Base-by-base conservation (phyloP, 2,888 invertebrate species). In the Pseudanteris insignis region DNA sequence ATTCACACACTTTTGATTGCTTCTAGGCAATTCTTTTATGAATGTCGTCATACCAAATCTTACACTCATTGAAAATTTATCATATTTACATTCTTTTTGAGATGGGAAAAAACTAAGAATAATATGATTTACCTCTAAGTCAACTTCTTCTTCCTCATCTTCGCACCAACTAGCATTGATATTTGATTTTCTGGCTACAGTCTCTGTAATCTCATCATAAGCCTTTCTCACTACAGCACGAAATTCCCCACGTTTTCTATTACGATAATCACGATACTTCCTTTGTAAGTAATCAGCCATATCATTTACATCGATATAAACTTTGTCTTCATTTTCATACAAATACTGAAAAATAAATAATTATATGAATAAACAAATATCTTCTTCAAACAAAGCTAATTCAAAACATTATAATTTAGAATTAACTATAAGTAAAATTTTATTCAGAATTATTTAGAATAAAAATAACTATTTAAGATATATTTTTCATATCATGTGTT, bases 281-380 rank as follows among this genome's bases (percentile, higher is more conserved):
- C 84, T 86, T 81, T 90, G 90, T 43, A 94, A 83, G 69, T 87
- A 86, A 77, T 89, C 89, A 69, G 92, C 90, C 90, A 94, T 92
- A 74, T 88, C 86, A 75, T 89, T 88, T 53, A 92, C 89, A 83
- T 93, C 91, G 65, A 93, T 86, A 76, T 88, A 90, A 4, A 88
- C 88, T 80, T 90, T 88, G 71, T 90, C 88, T 62, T 89, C 88
- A 82, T 92, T 90, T 70, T 89, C 88, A 65, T 89, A 89, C 70
- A 93, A 84, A 77, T 92, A 92, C 85, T 90, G 69, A 29, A 81
- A 81, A 44, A 3, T 12, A 43, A n/a, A n/a, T n/a, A n/a, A n/a
- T n/a, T n/a, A n/a, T n/a, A n/a, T n/a, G n/a, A n/a, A n/a, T n/a
- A n/a, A n/a, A n/a, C n/a, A n/a, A n/a, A n/a, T n/a, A n/a, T n/a